A percentile compares a stretch with the other conserved stretches of the same genome.
Evolutionary conservation across 2,113 vertebrate species (phyloP).

Genomic region (Scopus umbretta): DNA sequence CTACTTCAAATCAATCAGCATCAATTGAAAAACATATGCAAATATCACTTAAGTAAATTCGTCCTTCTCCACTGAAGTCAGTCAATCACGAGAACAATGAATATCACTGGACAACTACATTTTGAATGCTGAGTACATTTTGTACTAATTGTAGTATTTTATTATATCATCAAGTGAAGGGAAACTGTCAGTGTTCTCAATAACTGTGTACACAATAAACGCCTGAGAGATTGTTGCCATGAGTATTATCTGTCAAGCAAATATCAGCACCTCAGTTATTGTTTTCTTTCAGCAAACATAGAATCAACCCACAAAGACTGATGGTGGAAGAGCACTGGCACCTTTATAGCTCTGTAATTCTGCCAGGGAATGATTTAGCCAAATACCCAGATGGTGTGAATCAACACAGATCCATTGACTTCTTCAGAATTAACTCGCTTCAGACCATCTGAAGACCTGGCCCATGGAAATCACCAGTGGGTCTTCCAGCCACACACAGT

Average conservation of each 20-base stretch:
- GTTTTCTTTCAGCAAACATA: slow-evolving; percentile 23
- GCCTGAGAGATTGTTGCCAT: slow-evolving; percentile 39
- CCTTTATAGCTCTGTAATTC: background rate
- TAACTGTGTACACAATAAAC: slow-evolving; percentile 34
- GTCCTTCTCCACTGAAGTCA: slow-evolving; percentile 17
- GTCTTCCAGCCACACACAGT: background rate
- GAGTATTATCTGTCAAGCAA: slow-evolving; percentile 48
- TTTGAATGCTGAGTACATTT: slow-evolving; percentile 9
- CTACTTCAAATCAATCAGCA: slow-evolving; percentile 43
- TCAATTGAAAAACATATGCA: background rate
- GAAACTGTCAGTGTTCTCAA: slow-evolving; percentile 27
- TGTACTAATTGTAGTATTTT: slow-evolving; percentile 44
- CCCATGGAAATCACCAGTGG: background rate
- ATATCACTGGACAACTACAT: background rate
- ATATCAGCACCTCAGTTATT: slow-evolving; percentile 18
- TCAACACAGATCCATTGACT: background rate
- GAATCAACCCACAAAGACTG: background rate
- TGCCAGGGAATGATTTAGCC: background rate
- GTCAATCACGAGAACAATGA: background rate
- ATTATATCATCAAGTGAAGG: slow-evolving; percentile 34
- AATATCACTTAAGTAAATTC: slow-evolving; percentile 3
- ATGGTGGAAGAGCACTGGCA: background rate
- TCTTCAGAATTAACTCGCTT: background rate
- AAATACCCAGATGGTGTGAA: background rate
- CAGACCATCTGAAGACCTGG: background rate